Conservation (phyloP, 2,797 vertebrate species). For the Sebastes taczanowskii region DNA sequence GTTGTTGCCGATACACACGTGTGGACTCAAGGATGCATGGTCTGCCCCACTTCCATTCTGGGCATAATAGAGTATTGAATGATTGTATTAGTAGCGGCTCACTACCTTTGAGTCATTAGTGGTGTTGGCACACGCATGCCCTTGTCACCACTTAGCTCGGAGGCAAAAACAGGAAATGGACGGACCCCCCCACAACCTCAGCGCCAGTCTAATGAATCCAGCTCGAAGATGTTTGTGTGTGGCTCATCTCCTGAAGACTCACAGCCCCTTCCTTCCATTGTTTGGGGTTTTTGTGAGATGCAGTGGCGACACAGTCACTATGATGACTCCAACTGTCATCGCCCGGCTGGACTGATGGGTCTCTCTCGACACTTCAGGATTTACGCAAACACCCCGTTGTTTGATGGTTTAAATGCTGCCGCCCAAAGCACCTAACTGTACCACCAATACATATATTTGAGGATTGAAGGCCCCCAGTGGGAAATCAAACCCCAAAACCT, state of each 20-base stretch:
- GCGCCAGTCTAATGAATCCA: conserved; percentile 70
- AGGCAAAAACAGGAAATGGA: conserved; percentile 81
- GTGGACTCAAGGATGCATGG: conserved; percentile 37
- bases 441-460: background rate
- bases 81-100: conserved; percentile 44
- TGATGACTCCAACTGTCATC: conserved; percentile 73
- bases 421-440: background rate
- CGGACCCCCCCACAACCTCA: conserved; percentile 38
- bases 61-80: conserved; percentile 58
- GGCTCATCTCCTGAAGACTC: conserved; percentile 78
- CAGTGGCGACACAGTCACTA: conserved; percentile 50
- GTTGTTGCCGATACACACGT: conserved; percentile 41
- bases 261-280: conserved; percentile 79
- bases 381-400: conserved; percentile 38
- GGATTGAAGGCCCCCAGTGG: background rate
- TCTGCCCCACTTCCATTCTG: conserved; percentile 57
- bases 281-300: conserved; percentile 64
- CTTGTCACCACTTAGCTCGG: conserved; percentile 26
- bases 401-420: conserved; percentile 33
- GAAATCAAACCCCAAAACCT: background rate
- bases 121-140: conserved; percentile 64
- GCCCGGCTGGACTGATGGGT: conserved; percentile 40
- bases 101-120: conserved; percentile 61
- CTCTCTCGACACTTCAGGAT: conserved; percentile 36
- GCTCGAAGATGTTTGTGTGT: conserved; percentile 77